Evolutionary conservation across 1,140 invertebrate species (phyloP).

Genomic region (Nylanderia fulva): DNA sequence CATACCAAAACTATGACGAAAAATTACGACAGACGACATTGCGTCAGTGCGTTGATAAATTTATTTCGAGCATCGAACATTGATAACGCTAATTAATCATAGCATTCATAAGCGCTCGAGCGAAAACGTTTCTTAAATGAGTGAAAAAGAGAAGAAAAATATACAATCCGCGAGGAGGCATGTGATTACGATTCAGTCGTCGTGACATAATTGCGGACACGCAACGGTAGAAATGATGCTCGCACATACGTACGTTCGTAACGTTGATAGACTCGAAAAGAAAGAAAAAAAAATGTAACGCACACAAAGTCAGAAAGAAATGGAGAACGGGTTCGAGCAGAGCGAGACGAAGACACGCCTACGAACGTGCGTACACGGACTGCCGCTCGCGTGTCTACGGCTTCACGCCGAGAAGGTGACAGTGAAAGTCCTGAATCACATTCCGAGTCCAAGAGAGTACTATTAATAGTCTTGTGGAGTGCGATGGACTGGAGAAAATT

Average conservation of each 20-base stretch:
- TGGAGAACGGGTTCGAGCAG: constrained; percentile 31
- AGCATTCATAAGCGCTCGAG: constrained; percentile 56
- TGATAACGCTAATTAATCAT: constrained; percentile 64
- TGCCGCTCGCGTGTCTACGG: constrained; percentile 73
- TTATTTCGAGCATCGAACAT: neutral
- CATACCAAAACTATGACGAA: constrained; percentile 23
- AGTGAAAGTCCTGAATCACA: constrained; percentile 80
- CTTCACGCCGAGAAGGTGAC: constrained; percentile 79
- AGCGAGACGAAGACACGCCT: constrained; percentile 48
- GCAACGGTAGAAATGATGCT: constrained; percentile 49
- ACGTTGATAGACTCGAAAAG: neutral
- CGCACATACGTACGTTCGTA: neutral
- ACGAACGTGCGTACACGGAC: constrained; percentile 56
- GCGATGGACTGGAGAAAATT: constrained; percentile 63
- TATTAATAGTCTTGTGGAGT: constrained; percentile 71
- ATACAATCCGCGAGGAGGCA: neutral
- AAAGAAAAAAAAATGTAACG: constrained; percentile 38
- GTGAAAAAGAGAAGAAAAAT: neutral
- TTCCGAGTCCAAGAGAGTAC: constrained; percentile 74
- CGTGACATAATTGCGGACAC: constrained; percentile 54
- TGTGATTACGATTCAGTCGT: constrained; percentile 62
- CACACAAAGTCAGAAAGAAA: constrained; percentile 7
- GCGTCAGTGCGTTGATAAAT: constrained; percentile 2
- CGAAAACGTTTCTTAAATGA: constrained; percentile 17
- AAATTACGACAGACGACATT: neutral